A percentile compares a stretch with the other conserved stretches of the same genome.
Conservation (phyloP, 2,797 vertebrate genomes). For the Alauda arvensis region DNA sequence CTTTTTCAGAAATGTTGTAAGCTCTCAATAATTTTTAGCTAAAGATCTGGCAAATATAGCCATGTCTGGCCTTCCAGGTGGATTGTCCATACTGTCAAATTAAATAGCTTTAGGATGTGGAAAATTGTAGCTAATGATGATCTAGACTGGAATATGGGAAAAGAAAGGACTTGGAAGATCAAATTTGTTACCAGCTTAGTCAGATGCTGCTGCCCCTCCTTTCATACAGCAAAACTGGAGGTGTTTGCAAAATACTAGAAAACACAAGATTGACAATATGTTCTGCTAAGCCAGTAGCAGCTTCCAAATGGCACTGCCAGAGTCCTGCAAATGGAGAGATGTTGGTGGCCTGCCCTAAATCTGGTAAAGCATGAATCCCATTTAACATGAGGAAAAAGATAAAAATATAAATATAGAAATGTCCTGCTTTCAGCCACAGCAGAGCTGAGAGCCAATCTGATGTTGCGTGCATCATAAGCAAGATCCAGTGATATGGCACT, state of each 20-base stretch:
- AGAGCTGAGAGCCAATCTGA: rapidly evolving
- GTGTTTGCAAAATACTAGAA: neutral
- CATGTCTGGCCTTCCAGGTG: neutral
- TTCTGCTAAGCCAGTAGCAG: neutral
- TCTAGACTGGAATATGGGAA: neutral
- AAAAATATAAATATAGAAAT: neutral
- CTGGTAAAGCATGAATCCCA: neutral
- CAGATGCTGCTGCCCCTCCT: neutral
- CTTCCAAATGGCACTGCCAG: neutral
- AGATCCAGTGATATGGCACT: neutral
- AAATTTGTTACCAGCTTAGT: neutral
- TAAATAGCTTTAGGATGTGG: neutral
- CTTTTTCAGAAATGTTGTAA: neutral
- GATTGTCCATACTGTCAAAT: neutral
- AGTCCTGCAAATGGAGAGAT: neutral
- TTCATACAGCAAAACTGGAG: neutral
- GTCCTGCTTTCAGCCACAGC: neutral
- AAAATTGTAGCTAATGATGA: neutral
- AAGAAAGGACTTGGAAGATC: neutral
- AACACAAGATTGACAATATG: neutral
- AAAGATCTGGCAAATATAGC: neutral
- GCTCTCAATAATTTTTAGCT: neutral
- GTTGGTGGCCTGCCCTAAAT: neutral
- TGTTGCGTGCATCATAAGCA: neutral
- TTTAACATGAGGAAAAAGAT: neutral